phyloP scores from a whole-genome alignment of 2,797 vertebrate genomes.

The Gymnopithys bicolor region DNA sequence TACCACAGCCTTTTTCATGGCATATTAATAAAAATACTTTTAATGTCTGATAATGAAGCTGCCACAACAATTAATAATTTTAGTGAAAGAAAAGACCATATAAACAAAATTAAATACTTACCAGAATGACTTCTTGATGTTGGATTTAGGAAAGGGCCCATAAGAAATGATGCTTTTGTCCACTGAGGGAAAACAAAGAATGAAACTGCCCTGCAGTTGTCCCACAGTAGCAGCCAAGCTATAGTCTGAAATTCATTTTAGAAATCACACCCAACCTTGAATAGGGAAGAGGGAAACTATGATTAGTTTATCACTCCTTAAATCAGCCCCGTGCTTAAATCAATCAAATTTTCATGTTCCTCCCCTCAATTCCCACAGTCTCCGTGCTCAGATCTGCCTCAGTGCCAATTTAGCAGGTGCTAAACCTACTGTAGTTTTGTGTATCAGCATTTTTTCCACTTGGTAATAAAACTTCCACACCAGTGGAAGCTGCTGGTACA shows the following conservation, averaged over 20 bases:
- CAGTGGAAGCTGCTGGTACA: slow-evolving; percentile 23
- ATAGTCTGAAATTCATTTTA: neutral
- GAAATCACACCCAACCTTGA: neutral
- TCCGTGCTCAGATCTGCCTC: neutral
- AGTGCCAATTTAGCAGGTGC: slow-evolving; percentile 20
- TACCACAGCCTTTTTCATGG: neutral
- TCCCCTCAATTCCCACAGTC: neutral
- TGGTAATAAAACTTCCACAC: slow-evolving; percentile 21
- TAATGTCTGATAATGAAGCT: neutral
- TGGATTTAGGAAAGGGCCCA: neutral
- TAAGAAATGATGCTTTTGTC: neutral
- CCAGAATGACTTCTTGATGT: neutral
- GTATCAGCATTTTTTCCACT: slow-evolving; percentile 51
- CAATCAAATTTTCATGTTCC: neutral
- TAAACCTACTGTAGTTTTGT: slow-evolving; percentile 26
- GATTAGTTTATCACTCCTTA: neutral
- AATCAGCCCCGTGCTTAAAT: neutral
- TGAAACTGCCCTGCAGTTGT: neutral
- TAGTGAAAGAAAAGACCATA: neutral
- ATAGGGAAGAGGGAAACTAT: neutral
- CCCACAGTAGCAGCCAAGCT: neutral
- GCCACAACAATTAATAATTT: neutral
- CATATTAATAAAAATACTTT: neutral
- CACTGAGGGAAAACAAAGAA: neutral
- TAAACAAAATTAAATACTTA: neutral